phyloP scores from a whole-genome alignment of 2,113 vertebrate species.

The Odocoileus hemionus region DNA sequence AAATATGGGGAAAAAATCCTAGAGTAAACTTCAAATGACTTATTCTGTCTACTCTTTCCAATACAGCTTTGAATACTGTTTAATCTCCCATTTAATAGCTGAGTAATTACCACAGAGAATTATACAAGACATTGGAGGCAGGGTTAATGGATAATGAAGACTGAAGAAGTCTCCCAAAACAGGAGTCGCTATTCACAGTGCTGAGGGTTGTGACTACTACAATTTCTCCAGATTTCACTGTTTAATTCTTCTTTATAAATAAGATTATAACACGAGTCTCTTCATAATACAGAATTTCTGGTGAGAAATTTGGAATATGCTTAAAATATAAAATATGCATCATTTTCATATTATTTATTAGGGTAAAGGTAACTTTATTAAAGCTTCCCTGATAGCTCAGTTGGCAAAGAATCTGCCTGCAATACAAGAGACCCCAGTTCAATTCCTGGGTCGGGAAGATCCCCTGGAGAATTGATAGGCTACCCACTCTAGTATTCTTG shows the following conservation, averaged over 20 bases:
- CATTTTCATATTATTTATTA: neutral
- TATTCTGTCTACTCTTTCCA: neutral
- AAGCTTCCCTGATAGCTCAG: no score
- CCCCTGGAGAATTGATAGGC: no score
- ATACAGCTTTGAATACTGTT: neutral
- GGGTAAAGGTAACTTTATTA: neutral
- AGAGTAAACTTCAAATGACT: neutral
- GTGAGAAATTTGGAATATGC: neutral
- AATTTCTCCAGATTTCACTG: neutral
- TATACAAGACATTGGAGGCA: no score
- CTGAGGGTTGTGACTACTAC: neutral
- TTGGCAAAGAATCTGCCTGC: no score
- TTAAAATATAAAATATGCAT: neutral
- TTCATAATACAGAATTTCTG: neutral
- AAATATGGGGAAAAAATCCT: no score
- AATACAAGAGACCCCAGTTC: no score
- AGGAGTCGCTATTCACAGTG: neutral
- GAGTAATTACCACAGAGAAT: neutral
- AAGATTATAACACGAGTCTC: neutral
- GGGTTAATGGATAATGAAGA: neutral
- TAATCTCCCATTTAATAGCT: neutral
- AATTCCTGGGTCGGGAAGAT: no score
- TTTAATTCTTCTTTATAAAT: neutral
- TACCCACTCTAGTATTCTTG: no score
- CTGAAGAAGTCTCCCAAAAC: neutral